Evolutionary conservation across 2,797 vertebrate genomes (phyloP), one percentile per base, ranked within the genome.

Genomic region (Tapirus indicus): DNA sequence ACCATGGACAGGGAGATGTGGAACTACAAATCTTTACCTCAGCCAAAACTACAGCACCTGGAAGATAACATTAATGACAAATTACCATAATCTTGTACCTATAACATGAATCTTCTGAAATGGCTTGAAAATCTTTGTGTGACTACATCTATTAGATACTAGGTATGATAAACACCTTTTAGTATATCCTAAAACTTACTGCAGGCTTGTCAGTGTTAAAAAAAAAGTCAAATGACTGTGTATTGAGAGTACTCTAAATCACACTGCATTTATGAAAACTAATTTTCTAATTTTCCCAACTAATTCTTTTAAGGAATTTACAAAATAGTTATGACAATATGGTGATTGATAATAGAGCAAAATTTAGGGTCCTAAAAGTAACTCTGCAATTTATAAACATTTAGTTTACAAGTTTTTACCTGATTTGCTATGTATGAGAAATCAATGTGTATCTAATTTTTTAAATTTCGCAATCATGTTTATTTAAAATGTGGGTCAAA

Each of bases 81-180:
- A 95, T 93, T 95, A 74, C 58, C 23, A 95, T 27, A 92, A 97
- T 90, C 25, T 87, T 62, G 10, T 83, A 47, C 41, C 84, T 88
- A 64, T 86, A 97, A 96, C 94, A 96, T 94, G 90, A 94, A 95
- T 96, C 92, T 87, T 96, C 64, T 87, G 90, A 97, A 94, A n/a
- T 95, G 94, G 41, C 49, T 93, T 83, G 52, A 47, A 96, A 97
- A 79, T 29, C 56, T 94, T 84, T 97, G 52, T 93, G 85, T 97
- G 82, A 97, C 97, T 92, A 83, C 38, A 71, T 83, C 77, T 94
- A 88, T 95, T 95, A 92, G 56, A 96, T 83, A 58, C 21, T 88
- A 3, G n/a, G 44, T 72, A 86, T 58, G 87, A 96, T 87, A 95
- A 97, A 97, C 35, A 97, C 52, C 41, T 91, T 97, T 97, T 94